Percentiles rank a stretch among this genome's conserved stretches.
Evolutionary conservation across 2,888 invertebrate species (phyloP).

Genomic region (Thera britannica): DNA sequence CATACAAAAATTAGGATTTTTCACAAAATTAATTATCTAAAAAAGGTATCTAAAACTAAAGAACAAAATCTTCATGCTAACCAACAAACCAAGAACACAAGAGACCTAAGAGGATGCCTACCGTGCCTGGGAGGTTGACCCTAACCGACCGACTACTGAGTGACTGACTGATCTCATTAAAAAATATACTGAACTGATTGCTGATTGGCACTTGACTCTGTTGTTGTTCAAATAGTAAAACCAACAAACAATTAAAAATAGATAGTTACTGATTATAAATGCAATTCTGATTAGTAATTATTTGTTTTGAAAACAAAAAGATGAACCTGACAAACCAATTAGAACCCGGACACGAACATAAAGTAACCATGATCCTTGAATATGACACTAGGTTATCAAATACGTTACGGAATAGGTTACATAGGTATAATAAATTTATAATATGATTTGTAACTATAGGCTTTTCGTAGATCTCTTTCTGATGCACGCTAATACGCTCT

Average conservation of each 20-base stretch:
- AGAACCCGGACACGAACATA: constrained; percentile 8
- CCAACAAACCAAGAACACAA: no score
- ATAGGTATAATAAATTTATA: neutral
- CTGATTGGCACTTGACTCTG: constrained; percentile 4
- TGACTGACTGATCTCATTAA: no score
- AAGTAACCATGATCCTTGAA: neutral
- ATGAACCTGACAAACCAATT: neutral
- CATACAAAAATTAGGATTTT: no score
- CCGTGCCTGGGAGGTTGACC: no score
- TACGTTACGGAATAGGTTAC: neutral
- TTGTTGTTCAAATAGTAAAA: constrained; percentile 1
- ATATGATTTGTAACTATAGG: no score
- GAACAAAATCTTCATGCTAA: no score
- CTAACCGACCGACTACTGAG: no score
- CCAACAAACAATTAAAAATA: neutral
- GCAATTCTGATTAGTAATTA: neutral
- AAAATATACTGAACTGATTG: neutral
- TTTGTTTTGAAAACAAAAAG: constrained; percentile 19
- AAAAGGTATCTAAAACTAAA: no score
- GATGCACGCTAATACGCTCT: no score
- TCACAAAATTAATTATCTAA: no score
- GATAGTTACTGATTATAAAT: neutral
- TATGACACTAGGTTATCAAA: constrained; percentile 1
- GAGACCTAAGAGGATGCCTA: no score
- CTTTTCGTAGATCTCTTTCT: no score